Evolutionary conservation across 2,797 vertebrate genomes (phyloP), one percentile per base, ranked within the genome.

Genomic region (Pangasius macronema): DNA sequence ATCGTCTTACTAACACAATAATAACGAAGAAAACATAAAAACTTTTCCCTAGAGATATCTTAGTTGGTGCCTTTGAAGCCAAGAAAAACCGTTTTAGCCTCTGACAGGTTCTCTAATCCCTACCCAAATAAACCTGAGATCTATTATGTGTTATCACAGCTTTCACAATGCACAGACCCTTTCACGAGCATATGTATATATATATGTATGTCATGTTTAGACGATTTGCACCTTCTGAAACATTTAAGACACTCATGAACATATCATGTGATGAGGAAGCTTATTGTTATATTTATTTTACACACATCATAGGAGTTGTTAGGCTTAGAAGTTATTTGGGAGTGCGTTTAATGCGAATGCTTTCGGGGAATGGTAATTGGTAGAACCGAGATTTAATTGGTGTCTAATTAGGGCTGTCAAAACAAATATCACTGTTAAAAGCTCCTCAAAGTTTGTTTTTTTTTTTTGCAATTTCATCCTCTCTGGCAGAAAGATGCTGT

Each of bases 1-100:
- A n/a, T n/a, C n/a, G n/a, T n/a, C n/a, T n/a, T n/a, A n/a, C n/a
- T n/a, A n/a, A n/a, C n/a, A n/a, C n/a, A n/a, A n/a, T n/a, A n/a
- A n/a, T n/a, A n/a, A n/a, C n/a, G n/a, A n/a, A n/a, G n/a, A n/a
- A n/a, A n/a, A n/a, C n/a, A n/a, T n/a, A n/a, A n/a, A n/a, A n/a
- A n/a, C n/a, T n/a, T 18, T 49, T 6, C 2, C 16, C 1, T 7
- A 36, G 22, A 8, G 33, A 27, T 42, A 9, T 63, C 2, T 63
- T 63, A 27, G 20, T 82, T 65, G 59, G 59, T 82, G n/a, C 42
- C 61, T 83, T 33, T 83, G 46, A 67, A 67, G 16, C 55, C 33
- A 61, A 81, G 79, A 59, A 61, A 81, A 81, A 27, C 22, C 14
- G 27, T 30, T 83, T 67, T 42, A 46, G 59, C 36, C 36, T 63